A percentile compares a stretch with the other conserved stretches of the same genome.
Conservation (phyloP, 2,888 invertebrate genomes). For the Cosmia trapezina region DNA sequence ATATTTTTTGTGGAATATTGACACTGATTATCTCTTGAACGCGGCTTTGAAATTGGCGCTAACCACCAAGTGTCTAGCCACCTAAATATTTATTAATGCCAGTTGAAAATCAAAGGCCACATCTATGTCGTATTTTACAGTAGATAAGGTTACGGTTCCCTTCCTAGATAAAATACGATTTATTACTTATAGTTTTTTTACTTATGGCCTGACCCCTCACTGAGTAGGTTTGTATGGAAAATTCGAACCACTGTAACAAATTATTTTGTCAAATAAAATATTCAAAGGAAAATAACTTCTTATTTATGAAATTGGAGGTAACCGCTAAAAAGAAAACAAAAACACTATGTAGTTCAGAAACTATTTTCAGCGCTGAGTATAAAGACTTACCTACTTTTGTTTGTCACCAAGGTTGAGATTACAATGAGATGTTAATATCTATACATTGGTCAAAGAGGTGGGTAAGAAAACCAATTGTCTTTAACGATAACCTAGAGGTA, state of each 20-base stretch:
- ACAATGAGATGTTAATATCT: slow-evolving; percentile 33
- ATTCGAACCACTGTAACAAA: background rate
- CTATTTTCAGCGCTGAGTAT: slow-evolving; percentile 30
- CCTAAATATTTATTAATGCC: slow-evolving; percentile 10
- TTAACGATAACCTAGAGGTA: background rate
- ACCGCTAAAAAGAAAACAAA: slow-evolving; percentile 28
- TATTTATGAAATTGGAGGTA: slow-evolving; percentile 3
- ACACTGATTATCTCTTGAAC: too few species aligned
- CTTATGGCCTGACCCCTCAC: too few species aligned
- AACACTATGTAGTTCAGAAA: slow-evolving; percentile 29
- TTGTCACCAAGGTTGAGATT: slow-evolving; percentile 27
- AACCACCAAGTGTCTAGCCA: background rate
- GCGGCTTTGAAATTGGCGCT: too few species aligned
- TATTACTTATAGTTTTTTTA: slow-evolving; percentile 1
- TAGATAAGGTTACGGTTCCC: slow-evolving; percentile 2
- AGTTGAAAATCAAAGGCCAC: slow-evolving; percentile 19
- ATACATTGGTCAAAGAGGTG: slow-evolving; percentile 1
- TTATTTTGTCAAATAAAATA: slow-evolving; percentile 5
- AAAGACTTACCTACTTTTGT: slow-evolving; percentile 24
- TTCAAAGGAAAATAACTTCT: background rate
- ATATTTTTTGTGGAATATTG: too few species aligned
- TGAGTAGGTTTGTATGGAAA: background rate
- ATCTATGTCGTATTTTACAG: slow-evolving; percentile 22
- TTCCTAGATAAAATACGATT: slow-evolving; percentile 1
- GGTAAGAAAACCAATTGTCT: background rate